Evolutionary conservation across 2,888 invertebrate species (phyloP).

Genomic region (Globia sparganii): DNA sequence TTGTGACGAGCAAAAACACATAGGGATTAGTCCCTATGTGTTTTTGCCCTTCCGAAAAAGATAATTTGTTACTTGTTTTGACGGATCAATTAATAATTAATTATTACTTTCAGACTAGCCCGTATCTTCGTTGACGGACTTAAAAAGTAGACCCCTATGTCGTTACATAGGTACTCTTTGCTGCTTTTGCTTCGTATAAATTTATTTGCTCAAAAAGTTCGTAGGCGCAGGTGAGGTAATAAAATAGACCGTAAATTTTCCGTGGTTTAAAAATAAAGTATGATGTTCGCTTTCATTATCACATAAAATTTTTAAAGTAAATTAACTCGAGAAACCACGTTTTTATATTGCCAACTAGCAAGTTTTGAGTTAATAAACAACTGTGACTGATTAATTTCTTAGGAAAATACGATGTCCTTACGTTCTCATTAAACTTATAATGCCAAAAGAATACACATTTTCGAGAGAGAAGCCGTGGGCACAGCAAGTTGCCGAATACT

Average conservation of each 20-base stretch:
- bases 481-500: background rate
- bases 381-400: background rate
- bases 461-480: background rate
- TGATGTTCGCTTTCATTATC: background rate
- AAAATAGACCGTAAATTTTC: background rate
- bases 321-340: background rate
- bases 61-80: no score
- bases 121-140: no score
- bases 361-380: background rate
- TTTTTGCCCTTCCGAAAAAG: no score
- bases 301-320: background rate
- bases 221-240: background rate
- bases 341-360: background rate
- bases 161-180: background rate
- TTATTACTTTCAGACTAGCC: no score
- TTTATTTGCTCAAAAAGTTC: background rate
- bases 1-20: no score
- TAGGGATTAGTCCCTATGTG: no score
- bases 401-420: background rate
- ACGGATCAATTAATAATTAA: no score
- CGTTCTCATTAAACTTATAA: background rate
- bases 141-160: background rate
- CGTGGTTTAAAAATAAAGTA: background rate
- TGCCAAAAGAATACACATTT: background rate
- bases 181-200: background rate